Evolutionary conservation across 2,113 vertebrate species (phyloP).

Genomic region (Cacatua alba): DNA sequence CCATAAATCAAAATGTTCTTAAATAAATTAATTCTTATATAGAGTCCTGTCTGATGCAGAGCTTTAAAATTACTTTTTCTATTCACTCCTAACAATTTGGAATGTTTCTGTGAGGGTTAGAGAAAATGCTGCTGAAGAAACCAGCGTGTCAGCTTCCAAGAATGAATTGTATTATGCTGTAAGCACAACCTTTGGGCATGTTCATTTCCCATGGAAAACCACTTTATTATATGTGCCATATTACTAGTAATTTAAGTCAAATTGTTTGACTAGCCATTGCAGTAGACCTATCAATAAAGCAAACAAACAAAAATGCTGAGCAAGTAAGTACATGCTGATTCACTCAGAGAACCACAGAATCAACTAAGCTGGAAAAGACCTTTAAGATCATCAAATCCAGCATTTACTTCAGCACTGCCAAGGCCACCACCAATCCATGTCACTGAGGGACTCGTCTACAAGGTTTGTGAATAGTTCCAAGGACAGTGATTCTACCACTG

Average conservation of each 20-base stretch:
- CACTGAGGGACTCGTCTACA: not conserved
- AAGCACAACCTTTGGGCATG: not conserved
- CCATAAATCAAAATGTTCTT: not conserved
- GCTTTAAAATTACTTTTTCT: not conserved
- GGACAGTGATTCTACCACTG: not conserved
- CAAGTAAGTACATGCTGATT: not conserved
- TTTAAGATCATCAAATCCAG: not conserved
- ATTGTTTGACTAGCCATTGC: not conserved
- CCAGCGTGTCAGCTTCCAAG: rapidly evolving
- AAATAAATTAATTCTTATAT: not conserved
- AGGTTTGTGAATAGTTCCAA: not conserved
- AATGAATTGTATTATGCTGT: not conserved
- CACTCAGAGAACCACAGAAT: not conserved
- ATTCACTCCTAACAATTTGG: not conserved
- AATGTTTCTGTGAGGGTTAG: not conserved
- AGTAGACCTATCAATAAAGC: not conserved
- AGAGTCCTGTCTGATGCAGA: not conserved
- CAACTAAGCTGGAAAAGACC: not conserved
- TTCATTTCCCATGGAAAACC: not conserved
- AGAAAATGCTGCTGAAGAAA: not conserved
- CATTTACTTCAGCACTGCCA: not conserved
- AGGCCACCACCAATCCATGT: not conserved
- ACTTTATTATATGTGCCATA: not conserved
- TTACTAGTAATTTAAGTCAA: not conserved
- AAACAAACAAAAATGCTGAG: not conserved